These are phyloP conservation scores for Telmatochromis sp. DNA, from an alignment of 2,113 vertebrate genomes.

Conservation along the genomic window DNA sequence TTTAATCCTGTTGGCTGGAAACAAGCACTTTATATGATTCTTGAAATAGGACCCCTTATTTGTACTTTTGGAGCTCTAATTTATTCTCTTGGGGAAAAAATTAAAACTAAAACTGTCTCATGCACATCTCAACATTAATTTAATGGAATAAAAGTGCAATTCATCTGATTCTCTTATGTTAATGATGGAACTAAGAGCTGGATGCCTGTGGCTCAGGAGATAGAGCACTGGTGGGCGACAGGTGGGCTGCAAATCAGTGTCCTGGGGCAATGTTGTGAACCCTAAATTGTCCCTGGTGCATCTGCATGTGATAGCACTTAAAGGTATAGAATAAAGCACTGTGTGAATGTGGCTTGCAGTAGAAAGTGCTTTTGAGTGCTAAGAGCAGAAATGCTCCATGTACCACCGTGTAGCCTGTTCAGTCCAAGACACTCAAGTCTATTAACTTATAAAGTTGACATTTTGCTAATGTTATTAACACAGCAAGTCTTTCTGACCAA, in stretches of 20 bases:
- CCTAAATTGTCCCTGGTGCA: not conserved
- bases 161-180: not conserved
- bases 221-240: not conserved
- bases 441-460: not conserved
- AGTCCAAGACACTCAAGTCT: not conserved
- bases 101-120: rapidly evolving
- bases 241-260: not conserved
- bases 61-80: not conserved
- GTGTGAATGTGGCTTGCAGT: not conserved
- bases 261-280: not conserved
- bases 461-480: not conserved
- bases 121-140: not conserved
- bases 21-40: not conserved
- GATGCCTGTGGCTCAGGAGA: not conserved
- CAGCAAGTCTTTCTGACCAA: not conserved
- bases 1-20: not conserved
- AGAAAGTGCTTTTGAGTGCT: not conserved
- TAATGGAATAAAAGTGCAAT: not conserved
- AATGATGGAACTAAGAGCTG: not conserved
- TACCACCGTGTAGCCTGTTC: not conserved
- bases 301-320: not conserved
- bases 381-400: not conserved
- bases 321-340: not conserved
- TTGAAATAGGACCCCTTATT: not conserved
- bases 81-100: not conserved